Evolutionary conservation across 2,113 vertebrate genomes (phyloP), one percentile per base, ranked within the genome.

Genomic region (Rallus limicola): DNA sequence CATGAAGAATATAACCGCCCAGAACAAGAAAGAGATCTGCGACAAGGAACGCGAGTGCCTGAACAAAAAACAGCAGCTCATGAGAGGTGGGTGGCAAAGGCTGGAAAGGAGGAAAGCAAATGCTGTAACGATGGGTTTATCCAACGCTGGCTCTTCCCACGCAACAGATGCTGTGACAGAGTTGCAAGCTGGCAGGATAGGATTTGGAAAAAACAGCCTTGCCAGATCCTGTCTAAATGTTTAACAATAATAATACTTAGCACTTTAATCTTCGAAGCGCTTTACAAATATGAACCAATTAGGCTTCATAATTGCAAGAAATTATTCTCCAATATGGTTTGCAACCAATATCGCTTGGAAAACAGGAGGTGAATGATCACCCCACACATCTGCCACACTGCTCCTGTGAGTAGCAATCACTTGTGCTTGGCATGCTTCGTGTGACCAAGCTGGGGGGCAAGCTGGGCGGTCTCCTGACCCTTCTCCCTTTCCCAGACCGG

Each of bases 11-110:
- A 99, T 99, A 92, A 99, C 98, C 2, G 5, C 96, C 6, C 98
- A 98, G 91, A 99, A 99, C 97, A 98, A 99, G 91, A 97, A 79
- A 34, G 99, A 99, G 96, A 99, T 99, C 88, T 99, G 98, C 0
- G 98, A 98, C 89, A 99, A 96, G 63, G 99, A 99, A 95, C 98
- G 98, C 0, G 97, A 98, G 34, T 99, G 99, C 69, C 99, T 99
- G 19, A 95, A 97, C 42, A 99, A 95, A 97, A 99, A 99, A 91
- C 99, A 99, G 24, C 95, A 98, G 38, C 98, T 99, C 34, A 98
- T 99, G 82, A 98, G 99, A 98, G 99, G 99, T 98, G 95, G 86
- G 97, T 86, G 48, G 59, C 56, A 71, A 52, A 69, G 87, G 79
- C 81, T 80, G 65, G 3, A 55, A 59, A 85, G 91, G 68, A 87